These are phyloP conservation scores for Seison nebaliae DNA, from an alignment of 1,140 invertebrate genomes.

Conservation along the genomic window DNA sequence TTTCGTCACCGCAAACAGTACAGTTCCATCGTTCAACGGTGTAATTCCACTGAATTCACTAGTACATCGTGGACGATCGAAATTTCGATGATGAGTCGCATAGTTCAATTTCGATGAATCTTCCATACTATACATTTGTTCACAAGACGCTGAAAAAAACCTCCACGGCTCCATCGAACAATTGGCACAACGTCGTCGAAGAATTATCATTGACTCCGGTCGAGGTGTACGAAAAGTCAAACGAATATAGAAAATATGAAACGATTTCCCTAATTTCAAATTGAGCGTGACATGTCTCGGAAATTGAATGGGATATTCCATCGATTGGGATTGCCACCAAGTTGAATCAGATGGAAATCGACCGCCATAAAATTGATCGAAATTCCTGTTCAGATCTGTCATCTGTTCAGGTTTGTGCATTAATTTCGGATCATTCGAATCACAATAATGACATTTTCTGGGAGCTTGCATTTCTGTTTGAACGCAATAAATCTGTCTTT, in stretches of 20 bases:
- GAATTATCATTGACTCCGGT: conserved; percentile 51
- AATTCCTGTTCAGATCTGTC: conserved; percentile 58
- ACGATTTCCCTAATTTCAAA: conserved; percentile 73
- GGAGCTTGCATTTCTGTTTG: conserved; percentile 35
- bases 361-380: too few relatives aligned
- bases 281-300: conserved; percentile 72
- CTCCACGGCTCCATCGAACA: too few relatives aligned
- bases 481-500: conserved; percentile 63
- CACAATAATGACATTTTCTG: conserved; percentile 29
- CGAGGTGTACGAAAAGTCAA: conserved; percentile 70
- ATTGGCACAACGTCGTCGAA: conserved; percentile 79
- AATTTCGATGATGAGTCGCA: conserved; percentile 21
- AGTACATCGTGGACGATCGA: conserved; percentile 65
- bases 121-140: conserved; percentile 55
- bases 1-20: conserved; percentile 78
- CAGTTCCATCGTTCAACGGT: conserved; percentile 68
- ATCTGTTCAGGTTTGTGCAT: conserved; percentile 50
- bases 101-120: conserved; percentile 32
- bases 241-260: conserved; percentile 79
- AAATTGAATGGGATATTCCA: conserved; percentile 64
- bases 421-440: conserved; percentile 24
- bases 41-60: conserved; percentile 90
- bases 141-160: conserved; percentile 62
- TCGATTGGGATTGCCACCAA: conserved; percentile 95
- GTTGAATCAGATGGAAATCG: conserved; percentile 44